phyloP scores from a whole-genome alignment of 2,888 invertebrate genomes.

The Papilio protenor region DNA sequence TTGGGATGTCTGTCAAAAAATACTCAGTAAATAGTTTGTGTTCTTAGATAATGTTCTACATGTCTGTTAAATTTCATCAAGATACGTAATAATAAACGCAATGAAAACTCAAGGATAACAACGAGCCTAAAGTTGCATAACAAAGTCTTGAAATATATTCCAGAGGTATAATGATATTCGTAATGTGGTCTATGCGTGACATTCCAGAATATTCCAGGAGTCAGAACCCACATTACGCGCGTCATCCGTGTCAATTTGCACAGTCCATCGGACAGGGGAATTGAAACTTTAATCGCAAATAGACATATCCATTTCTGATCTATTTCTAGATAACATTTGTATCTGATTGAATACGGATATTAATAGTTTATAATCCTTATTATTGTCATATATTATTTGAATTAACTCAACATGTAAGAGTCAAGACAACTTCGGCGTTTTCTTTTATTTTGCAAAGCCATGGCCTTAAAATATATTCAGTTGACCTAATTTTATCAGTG shows the following conservation, averaged over 20 bases:
- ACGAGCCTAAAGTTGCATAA: too few species aligned
- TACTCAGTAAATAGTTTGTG: too few species aligned
- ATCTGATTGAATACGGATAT: background rate
- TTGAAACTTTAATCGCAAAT: slow-evolving; percentile 13
- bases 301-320: slow-evolving; percentile 10
- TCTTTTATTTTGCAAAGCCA: background rate
- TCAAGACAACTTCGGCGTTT: too few species aligned
- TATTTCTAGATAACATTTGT: slow-evolving; percentile 11
- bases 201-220: slow-evolving; percentile 1
- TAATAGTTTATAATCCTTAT: background rate
- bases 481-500: background rate
- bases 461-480: background rate
- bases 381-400: background rate
- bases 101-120: too few species aligned
- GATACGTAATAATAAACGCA: too few species aligned
- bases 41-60: too few species aligned
- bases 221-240: background rate
- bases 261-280: slow-evolving; percentile 5
- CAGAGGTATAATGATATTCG: background rate
- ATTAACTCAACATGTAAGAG: too few species aligned
- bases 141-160: background rate
- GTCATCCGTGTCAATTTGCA: slow-evolving; percentile 2
- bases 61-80: too few species aligned
- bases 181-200: background rate
- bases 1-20: too few species aligned